Base-by-base conservation (phyloP, 2,113 vertebrate species). In the Dipodomys stephensi region DNA sequence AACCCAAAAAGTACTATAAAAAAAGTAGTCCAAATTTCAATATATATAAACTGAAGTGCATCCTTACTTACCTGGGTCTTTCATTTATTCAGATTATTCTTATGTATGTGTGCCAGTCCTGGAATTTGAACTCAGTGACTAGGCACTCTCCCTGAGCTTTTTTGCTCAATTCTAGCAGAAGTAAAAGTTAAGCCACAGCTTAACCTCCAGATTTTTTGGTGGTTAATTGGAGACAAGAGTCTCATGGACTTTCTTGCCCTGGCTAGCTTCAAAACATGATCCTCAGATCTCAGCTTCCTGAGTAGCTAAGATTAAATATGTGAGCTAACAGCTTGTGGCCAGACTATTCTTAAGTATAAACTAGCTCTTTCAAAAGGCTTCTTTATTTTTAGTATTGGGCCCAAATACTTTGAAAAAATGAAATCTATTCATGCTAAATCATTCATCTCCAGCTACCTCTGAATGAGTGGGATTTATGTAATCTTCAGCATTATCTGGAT, bases 381-480 rank as follows among this genome's bases (percentile, higher is more conserved):
- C 46, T 91, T 69, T 1, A 74, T 46, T 95, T 91, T 81, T 90
- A 91, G 25, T 67, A 64, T 92, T 23, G 83, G 67, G 28, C 30
- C 2, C 32, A 94, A 87, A 88, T 72, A 18, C 18, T 89, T 49
- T 86, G 68, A 49, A 39, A 18, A 83, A 57, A 23, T 80, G 69
- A 86, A 87, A 44, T 32, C 79, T 49, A 12, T 92, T 68, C 30
- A 67, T 77, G 71, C 28, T n/a, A 7, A 94, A 88, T 74, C 20
- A 81, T 62, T 86, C 3, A 49, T 83, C 18, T 81, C 28, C 28
- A 87, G n/a, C 20, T 80, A 74, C 7, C 4, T 9, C 44, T 64
- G 4, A 32, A 82, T 57, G 39, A 94, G 71, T 88, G 35, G 57
- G 57, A 88, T 95, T 87, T 83, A 72, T 88, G 49, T 83, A 85